Conservation (phyloP, 2,888 invertebrate species). For the Phorcus lineatus region DNA sequence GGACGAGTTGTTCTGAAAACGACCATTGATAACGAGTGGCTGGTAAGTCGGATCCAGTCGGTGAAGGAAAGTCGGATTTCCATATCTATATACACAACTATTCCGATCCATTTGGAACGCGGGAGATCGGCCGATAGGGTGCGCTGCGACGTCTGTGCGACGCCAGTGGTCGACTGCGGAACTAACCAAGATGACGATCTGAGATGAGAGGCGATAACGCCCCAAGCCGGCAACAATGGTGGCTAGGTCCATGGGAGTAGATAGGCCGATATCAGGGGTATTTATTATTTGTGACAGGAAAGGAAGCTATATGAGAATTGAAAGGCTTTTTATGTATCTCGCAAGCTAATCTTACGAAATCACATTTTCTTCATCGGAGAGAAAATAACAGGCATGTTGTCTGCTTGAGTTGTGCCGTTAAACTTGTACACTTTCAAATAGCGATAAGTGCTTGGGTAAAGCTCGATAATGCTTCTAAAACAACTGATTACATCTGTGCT, state of each 20-base stretch:
- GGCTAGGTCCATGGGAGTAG: not conserved
- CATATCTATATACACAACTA: slow-evolving; percentile 19
- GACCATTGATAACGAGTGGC: not conserved
- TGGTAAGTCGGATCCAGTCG: not conserved
- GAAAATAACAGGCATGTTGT: too few species aligned
- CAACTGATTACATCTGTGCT: too few species aligned
- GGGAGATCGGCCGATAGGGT: slow-evolving; percentile 14
- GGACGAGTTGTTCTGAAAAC: not conserved
- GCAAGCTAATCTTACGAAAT: not conserved
- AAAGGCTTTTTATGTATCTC: not conserved
- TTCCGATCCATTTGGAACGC: slow-evolving; percentile 20
- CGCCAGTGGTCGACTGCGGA: not conserved
- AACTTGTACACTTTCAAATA: too few species aligned
- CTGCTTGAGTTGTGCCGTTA: too few species aligned
- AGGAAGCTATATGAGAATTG: not conserved
- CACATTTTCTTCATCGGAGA: not conserved
- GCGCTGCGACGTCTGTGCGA: slow-evolving; percentile 17
- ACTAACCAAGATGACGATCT: slow-evolving; percentile 14
- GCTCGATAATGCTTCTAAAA: too few species aligned
- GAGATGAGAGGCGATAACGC: slow-evolving; percentile 6
- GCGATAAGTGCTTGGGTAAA: too few species aligned
- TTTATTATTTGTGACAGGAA: slow-evolving; percentile 13
- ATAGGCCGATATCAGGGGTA: not conserved
- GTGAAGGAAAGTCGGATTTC: not conserved
- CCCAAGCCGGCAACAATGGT: not conserved